These are phyloP conservation scores for Acanthococcus lagerstroemiae DNA, from an alignment of 2,888 invertebrate species.

Conservation along the genomic window DNA sequence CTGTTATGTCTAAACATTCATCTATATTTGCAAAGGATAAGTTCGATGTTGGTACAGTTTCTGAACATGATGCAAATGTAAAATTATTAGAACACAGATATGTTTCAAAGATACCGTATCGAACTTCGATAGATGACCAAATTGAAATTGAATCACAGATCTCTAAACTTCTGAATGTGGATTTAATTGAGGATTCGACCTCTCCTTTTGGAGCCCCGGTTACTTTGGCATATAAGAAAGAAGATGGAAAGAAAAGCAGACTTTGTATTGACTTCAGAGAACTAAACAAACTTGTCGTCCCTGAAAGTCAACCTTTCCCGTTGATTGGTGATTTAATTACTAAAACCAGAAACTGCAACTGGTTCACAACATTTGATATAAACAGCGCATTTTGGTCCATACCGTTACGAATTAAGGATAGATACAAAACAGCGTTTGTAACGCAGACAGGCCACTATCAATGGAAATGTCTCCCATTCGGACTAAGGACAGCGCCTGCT, in stretches of 20 bases:
- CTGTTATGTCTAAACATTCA: too few species aligned
- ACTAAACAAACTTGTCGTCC: not conserved
- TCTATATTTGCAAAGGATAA: conserved; percentile 6
- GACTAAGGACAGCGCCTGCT: conserved; percentile 13
- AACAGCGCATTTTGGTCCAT: conserved; percentile 41
- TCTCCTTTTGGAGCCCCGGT: conserved; percentile 25
- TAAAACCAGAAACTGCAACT: conserved; percentile 39
- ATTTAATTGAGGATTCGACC: conserved; percentile 17
- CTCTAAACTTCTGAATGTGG: not conserved
- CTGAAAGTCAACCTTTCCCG: conserved; percentile 14
- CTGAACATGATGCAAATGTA: not conserved
- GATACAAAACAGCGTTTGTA: conserved; percentile 22
- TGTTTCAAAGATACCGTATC: conserved; percentile 20
- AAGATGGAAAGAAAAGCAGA: conserved; percentile 1
- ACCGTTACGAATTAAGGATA: conserved; percentile 7
- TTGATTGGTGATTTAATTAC: conserved; percentile 14
- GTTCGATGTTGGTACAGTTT: conserved; percentile 8
- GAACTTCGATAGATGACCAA: conserved; percentile 8
- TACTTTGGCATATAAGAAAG: conserved; percentile 16
- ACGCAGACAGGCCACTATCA: conserved; percentile 15
- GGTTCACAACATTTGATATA: conserved; percentile 40
- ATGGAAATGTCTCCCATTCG: conserved; percentile 11
- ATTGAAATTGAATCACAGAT: conserved; percentile 24
- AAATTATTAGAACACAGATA: not conserved
- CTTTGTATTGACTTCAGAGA: not conserved